Percentiles rank a stretch among this genome's conserved stretches.
phyloP scores from a whole-genome alignment of 2,113 vertebrate genomes.

The Pelvicachromis taeniatus region DNA sequence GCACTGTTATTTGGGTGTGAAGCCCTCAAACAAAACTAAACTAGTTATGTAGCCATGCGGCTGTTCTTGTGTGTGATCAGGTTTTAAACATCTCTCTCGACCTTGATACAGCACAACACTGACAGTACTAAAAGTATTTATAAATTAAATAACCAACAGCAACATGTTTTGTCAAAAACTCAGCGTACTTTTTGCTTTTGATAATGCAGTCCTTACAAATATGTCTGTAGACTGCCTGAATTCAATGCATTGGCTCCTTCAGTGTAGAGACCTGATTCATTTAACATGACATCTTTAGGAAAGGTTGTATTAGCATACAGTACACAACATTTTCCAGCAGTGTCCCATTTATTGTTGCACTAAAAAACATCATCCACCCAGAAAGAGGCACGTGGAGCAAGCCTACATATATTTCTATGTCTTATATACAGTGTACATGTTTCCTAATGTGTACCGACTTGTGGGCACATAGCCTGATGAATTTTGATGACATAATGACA shows the following conservation, averaged over 20 bases:
- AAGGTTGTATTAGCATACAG: constrained; percentile 35
- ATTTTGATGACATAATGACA: background rate
- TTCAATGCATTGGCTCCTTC: background rate
- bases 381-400: background rate
- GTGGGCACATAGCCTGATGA: background rate
- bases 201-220: background rate
- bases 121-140: background rate
- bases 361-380: background rate
- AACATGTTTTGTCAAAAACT: background rate
- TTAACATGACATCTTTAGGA: background rate
- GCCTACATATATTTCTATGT: background rate
- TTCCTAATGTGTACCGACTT: background rate
- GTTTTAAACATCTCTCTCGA: background rate
- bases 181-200: background rate
- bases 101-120: background rate
- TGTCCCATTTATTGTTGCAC: background rate
- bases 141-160: background rate
- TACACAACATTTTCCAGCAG: background rate
- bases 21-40: background rate
- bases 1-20: background rate
- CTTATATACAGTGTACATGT: background rate
- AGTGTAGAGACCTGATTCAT: background rate
- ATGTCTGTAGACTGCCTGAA: background rate
- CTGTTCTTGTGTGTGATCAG: background rate
- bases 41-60: background rate